Conservation (phyloP, 2,888 invertebrate species). For the Bellardia bayeri region DNA sequence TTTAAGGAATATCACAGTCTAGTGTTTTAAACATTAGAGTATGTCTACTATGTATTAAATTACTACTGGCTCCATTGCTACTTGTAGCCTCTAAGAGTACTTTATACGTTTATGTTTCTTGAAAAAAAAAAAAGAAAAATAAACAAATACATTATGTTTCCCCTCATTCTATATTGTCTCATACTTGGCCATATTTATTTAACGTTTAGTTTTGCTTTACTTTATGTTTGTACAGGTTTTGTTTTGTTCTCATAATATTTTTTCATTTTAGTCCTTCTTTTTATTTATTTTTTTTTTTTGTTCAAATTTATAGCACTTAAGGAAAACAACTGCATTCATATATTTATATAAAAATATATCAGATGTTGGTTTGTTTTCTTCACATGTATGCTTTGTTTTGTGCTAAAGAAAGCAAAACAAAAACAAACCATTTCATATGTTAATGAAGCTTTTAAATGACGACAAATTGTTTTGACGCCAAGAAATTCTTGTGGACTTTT, state of each 20-base stretch:
- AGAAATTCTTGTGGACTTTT: constrained; percentile 48
- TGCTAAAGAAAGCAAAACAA: not conserved
- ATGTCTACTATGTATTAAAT: not conserved
- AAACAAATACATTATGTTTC: too few relatives aligned
- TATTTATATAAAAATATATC: constrained; percentile 61
- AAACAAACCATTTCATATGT: constrained; percentile 67
- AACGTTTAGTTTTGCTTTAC: constrained; percentile 8
- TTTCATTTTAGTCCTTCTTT: not conserved
- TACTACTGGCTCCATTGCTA: not conserved
- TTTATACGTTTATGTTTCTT: not conserved
- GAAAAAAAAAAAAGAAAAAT: not conserved
- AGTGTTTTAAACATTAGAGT: not conserved
- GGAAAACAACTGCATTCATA: constrained; percentile 72
- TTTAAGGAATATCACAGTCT: constrained; percentile 26
- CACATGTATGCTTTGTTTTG: constrained; percentile 1
- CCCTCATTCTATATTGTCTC: not conserved
- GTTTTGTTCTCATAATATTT: constrained; percentile 1
- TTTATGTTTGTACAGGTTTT: constrained; percentile 22
- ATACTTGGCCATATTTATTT: not conserved
- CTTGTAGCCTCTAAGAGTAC: not conserved
- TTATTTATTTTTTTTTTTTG: constrained; percentile 33
- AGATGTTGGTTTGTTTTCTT: constrained; percentile 38
- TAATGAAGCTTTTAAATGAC: constrained; percentile 73
- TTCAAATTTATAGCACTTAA: constrained; percentile 71
- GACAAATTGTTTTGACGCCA: constrained; percentile 74